Evolutionary conservation across 53 echinoderm and acorn worm species (phyloP).

Genomic region (Zoroaster sp.): DNA sequence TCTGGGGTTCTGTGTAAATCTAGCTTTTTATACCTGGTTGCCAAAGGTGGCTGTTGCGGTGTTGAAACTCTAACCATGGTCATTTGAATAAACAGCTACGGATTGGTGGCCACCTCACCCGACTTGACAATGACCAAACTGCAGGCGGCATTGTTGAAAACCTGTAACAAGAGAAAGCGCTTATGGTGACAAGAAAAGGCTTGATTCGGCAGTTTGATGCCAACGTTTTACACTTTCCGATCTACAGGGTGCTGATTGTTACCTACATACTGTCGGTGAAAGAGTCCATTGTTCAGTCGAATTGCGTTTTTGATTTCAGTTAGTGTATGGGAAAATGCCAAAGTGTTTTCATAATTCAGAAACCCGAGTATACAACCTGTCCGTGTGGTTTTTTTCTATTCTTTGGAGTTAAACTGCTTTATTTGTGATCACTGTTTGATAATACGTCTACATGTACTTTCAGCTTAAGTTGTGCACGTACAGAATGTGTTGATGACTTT

Average conservation of each 20-base stretch:
- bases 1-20: background rate
- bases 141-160: constrained; percentile 22
- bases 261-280: constrained; percentile 8
- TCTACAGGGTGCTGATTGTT: constrained; percentile 33
- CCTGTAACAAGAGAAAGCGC: constrained; percentile 13
- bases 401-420: background rate
- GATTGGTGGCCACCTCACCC: background rate
- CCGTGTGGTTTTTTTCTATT: background rate
- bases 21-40: background rate
- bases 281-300: constrained; percentile 10
- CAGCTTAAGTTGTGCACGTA: background rate
- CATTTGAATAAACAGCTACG: background rate
- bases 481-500: background rate
- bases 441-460: constrained; percentile 2
- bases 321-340: constrained; percentile 19
- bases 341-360: constrained; percentile 40
- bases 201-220: background rate
- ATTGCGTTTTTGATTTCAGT: background rate
- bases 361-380: constrained; percentile 37
- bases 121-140: constrained; percentile 36
- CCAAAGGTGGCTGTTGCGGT: constrained; percentile 30
- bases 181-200: constrained; percentile 1
- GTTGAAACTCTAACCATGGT: constrained; percentile 18
- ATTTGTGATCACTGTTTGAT: background rate
- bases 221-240: constrained; percentile 20